A percentile compares a stretch with the other conserved stretches of the same genome.
Evolutionary conservation across 2,113 vertebrate species (phyloP).

Genomic region (Anhinga rufa): DNA sequence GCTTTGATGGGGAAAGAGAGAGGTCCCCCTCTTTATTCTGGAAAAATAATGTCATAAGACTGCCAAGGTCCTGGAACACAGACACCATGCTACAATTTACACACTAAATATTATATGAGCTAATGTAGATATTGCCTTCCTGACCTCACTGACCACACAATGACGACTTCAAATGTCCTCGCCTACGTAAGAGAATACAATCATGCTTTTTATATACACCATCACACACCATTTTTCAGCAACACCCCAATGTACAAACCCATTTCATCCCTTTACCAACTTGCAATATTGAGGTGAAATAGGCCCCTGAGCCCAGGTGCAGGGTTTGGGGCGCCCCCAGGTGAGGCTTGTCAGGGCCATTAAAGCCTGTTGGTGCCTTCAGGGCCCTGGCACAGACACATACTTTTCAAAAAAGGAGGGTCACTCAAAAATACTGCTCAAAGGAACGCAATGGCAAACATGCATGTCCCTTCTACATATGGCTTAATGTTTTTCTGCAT

Average conservation of each 20-base stretch:
- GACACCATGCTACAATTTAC: not conserved
- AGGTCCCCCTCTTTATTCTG: not conserved
- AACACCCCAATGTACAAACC: not conserved
- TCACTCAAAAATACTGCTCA: not conserved
- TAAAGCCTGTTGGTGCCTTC: not conserved
- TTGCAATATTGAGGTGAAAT: not conserved
- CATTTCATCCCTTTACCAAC: not conserved
- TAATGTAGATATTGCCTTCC: not conserved
- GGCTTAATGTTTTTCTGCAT: not conserved
- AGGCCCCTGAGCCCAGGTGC: not conserved
- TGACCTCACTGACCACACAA: not conserved
- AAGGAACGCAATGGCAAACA: not conserved
- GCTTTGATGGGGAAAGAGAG: not conserved
- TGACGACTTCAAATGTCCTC: not conserved
- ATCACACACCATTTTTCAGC: not conserved
- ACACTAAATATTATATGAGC: fast-evolving
- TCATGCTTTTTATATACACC: not conserved
- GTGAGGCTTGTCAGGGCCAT: not conserved
- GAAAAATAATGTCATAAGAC: not conserved
- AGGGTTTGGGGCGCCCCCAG: too few species aligned
- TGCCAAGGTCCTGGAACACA: not conserved
- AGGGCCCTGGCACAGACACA: not conserved
- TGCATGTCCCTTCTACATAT: not conserved
- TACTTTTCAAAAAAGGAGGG: not conserved
- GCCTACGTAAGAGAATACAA: fast-evolving